These are phyloP conservation scores for Aethes cnicana DNA, from an alignment of 2,888 invertebrate species.

Conservation along the genomic window DNA sequence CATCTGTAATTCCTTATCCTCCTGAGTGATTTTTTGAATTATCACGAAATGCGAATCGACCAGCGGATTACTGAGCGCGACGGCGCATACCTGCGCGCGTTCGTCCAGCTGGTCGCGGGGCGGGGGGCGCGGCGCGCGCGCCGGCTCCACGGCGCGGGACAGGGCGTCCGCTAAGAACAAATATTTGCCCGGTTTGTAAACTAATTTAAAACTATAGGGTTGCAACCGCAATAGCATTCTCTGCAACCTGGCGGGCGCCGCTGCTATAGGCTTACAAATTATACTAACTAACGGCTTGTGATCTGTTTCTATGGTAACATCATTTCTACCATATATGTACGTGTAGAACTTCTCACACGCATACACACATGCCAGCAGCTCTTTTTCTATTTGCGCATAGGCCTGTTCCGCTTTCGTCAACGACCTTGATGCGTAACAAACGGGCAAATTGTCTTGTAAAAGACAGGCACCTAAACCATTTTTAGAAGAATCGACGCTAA, in stretches of 20 bases:
- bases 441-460: constrained; percentile 24
- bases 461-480: constrained; percentile 11
- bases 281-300: constrained; percentile 29
- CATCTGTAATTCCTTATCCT: background rate
- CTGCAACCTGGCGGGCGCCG: constrained; percentile 31
- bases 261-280: constrained; percentile 19
- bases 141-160: background rate
- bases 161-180: background rate
- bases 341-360: constrained; percentile 21
- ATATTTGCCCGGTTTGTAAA: background rate
- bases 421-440: constrained; percentile 30
- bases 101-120: background rate
- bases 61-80: background rate
- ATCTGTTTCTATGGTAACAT: constrained; percentile 23
- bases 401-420: background rate
- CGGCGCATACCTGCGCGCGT: background rate
- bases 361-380: constrained; percentile 8
- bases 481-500: constrained; percentile 34
- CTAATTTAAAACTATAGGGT: constrained; percentile 27
- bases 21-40: background rate
- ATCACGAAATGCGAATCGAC: background rate
- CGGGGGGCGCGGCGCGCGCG: background rate
- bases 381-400: constrained; percentile 6
- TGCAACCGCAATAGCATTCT: constrained; percentile 32
- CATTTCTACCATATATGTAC: too few species aligned